A percentile compares a stretch with the other conserved stretches of the same genome.
Conservation (phyloP, 2,888 invertebrate genomes). For the Apamea anceps region DNA sequence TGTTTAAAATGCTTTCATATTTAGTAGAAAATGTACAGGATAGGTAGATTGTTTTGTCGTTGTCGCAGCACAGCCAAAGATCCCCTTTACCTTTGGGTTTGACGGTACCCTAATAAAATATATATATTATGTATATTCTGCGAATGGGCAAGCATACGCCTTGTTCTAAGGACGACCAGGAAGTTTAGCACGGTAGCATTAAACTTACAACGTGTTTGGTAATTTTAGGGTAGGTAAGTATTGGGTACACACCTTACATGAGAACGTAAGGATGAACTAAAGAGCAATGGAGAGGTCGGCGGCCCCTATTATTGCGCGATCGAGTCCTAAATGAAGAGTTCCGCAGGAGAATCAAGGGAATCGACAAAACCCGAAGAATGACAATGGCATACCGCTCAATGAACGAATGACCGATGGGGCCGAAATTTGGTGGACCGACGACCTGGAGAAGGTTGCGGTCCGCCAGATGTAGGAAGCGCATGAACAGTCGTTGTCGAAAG, state of each 20-base stretch:
- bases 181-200: background rate
- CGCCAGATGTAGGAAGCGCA: background rate
- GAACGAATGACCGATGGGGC: background rate
- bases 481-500: too few relatives aligned
- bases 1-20: background rate
- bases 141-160: background rate
- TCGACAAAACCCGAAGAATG: background rate
- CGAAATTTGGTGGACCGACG: background rate
- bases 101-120: background rate
- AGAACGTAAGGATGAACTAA: background rate
- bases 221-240: background rate
- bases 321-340: background rate
- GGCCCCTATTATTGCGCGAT: background rate
- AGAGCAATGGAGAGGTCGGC: background rate
- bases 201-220: constrained; percentile 1
- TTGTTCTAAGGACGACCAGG: background rate
- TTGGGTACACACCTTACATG: background rate
- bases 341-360: background rate
- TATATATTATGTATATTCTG: background rate
- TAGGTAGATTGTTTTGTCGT: background rate
- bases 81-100: background rate
- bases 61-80: background rate
- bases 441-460: background rate
- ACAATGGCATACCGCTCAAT: background rate
- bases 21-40: background rate